These are phyloP conservation scores for Tanytarsus gracilentus DNA, from an alignment of 2,888 invertebrate genomes.

Conservation along the genomic window DNA sequence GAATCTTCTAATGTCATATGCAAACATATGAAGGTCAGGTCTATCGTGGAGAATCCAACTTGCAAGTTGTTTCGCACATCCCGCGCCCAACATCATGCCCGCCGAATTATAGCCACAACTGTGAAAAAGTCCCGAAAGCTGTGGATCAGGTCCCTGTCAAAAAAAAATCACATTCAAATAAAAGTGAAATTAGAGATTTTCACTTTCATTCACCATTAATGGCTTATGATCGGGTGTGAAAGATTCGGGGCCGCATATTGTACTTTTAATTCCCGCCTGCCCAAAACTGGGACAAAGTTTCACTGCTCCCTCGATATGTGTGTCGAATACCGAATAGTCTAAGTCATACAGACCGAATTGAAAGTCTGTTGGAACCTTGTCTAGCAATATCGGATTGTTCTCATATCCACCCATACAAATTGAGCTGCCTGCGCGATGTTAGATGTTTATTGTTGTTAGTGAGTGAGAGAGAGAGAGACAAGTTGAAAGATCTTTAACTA, in stretches of 20 bases:
- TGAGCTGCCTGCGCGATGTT: constrained; percentile 45
- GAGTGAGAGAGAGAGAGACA: neutral
- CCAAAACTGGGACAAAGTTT: constrained; percentile 66
- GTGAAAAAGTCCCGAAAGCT: constrained; percentile 62
- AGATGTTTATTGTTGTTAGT: neutral
- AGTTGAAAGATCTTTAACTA: no score
- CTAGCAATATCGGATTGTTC: constrained; percentile 68
- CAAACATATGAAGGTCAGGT: constrained; percentile 76
- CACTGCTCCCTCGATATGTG: constrained; percentile 62
- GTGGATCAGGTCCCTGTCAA: constrained; percentile 67
- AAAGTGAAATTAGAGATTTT: neutral
- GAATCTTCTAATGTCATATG: constrained; percentile 78
- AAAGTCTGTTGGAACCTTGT: constrained; percentile 66
- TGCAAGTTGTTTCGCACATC: constrained; percentile 75
- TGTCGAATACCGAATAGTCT: constrained; percentile 76
- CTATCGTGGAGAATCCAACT: constrained; percentile 76
- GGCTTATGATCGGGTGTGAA: constrained; percentile 91
- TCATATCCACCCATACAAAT: constrained; percentile 85
- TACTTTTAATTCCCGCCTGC: constrained; percentile 69
- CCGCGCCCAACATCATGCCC: constrained; percentile 87
- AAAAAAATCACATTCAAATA: neutral
- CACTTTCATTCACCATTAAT: constrained; percentile 62
- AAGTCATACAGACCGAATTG: constrained; percentile 78
- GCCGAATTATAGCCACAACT: constrained; percentile 85
- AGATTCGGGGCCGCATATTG: constrained; percentile 83